These are phyloP conservation scores for Cyrtorhinus lividipennis DNA, from an alignment of 1,140 invertebrate species.

Conservation along the genomic window DNA sequence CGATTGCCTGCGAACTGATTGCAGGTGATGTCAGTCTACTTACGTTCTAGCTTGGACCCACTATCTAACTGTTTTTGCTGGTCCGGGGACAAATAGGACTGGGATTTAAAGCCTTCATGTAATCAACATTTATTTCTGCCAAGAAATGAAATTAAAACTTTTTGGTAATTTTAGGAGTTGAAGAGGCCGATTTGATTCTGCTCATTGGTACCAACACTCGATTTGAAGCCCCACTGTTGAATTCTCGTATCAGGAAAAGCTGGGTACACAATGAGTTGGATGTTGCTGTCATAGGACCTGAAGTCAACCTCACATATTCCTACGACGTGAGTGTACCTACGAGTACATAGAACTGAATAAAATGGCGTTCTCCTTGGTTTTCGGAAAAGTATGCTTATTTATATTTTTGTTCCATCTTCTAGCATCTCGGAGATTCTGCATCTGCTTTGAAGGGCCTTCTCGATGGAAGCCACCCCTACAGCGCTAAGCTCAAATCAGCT, in stretches of 20 bases:
- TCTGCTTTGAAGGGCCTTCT: conserved; percentile 56
- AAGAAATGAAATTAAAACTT: too few species aligned
- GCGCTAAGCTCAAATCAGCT: conserved; percentile 54
- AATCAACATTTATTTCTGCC: too few species aligned
- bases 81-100: too few species aligned
- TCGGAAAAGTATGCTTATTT: too few species aligned
- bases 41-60: too few species aligned
- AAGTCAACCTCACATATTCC: conserved; percentile 87
- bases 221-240: conserved; percentile 94
- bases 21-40: too few species aligned
- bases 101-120: too few species aligned
- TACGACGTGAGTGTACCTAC: conserved; percentile 50
- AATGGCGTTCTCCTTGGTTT: too few species aligned
- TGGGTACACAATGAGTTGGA: conserved; percentile 75
- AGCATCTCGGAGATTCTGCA: conserved; percentile 72
- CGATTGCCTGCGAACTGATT: too few species aligned
- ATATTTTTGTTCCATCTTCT: conserved; percentile 20
- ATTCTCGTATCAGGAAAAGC: conserved; percentile 86
- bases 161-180: conserved; percentile 50
- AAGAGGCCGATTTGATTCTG: conserved; percentile 85
- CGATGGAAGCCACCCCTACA: conserved; percentile 58
- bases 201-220: conserved; percentile 94
- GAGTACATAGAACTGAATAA: neutral
- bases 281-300: conserved; percentile 73
- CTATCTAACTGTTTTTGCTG: too few species aligned